Evolutionary conservation across 37 sponge, comb jelly and placozoan genomes (phyloP).

Genomic region (Beroe ovata): DNA sequence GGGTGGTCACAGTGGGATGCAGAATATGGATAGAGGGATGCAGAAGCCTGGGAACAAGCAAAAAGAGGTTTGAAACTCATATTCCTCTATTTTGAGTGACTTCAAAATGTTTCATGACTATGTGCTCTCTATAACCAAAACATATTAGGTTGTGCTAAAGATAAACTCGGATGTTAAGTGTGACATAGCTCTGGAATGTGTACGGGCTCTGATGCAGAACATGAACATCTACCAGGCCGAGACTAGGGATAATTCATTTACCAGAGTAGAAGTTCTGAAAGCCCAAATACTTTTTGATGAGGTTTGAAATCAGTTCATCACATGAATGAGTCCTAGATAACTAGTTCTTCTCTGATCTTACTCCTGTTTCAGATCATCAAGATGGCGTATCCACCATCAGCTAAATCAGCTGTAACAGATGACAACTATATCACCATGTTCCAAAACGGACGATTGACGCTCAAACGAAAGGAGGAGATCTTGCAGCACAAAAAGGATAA

Average conservation of each 20-base stretch:
- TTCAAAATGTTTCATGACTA: too few relatives aligned
- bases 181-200: slow-evolving; percentile 37
- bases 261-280: slow-evolving; percentile 44
- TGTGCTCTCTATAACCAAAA: too few relatives aligned
- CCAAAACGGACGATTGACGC: slow-evolving; percentile 20
- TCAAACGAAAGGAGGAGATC: slow-evolving; percentile 34
- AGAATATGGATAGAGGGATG: too few relatives aligned
- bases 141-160: too few relatives aligned
- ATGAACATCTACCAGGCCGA: not conserved
- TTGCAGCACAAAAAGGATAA: not conserved
- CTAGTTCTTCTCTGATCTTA: too few relatives aligned
- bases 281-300: slow-evolving; percentile 48
- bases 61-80: too few relatives aligned
- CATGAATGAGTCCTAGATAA: too few relatives aligned
- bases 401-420: slow-evolving; percentile 10
- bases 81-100: too few relatives aligned
- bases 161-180: slow-evolving; percentile 57
- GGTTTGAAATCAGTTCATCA: too few relatives aligned
- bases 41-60: too few relatives aligned
- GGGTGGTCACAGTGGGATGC: too few relatives aligned
- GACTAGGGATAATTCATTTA: not conserved
- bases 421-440: slow-evolving; percentile 54
- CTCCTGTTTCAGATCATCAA: slow-evolving; percentile 1
- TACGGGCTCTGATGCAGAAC: slow-evolving; percentile 27
- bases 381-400: slow-evolving; percentile 17